Evolutionary conservation across 2,113 vertebrate genomes (phyloP), one percentile per base, ranked within the genome.

Genomic region (Oostethus manadensis): DNA sequence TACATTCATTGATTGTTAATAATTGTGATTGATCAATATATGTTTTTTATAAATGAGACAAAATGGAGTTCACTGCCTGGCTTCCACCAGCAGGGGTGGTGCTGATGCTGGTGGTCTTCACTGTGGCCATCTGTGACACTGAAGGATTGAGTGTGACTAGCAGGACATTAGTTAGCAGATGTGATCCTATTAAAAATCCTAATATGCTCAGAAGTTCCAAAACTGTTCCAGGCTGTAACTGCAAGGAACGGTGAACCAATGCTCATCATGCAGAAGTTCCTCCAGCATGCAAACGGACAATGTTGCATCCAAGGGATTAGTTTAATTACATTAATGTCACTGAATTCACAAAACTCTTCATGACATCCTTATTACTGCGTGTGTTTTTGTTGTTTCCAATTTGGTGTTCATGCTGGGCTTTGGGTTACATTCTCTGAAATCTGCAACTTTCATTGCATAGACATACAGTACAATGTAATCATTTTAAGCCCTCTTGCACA

Each of bases 261-360:
- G 61, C 67, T 74, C 56, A 70, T 67, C 68, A 69, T 70, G 51
- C 38, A 71, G 53, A 86, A 68, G 68, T 77, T 69, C 58, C 67
- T 73, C 53, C 75, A 44, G 77, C 69, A 85, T 62, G 71, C 60
- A 72, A 48, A 74, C 23, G 29, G 61, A 65, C 76, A 64, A 71
- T 61, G 63, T 51, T 62, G 60, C 76, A 77, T 85, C 54, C 45
- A 44, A 40, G 66, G 60, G 63, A 76, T 85, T 69, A 45, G 62
- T 83, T 78, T 80, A 87, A 87, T 88, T 80, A 70, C 63, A 75
- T 70, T 62, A 81, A 78, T 79, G 70, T 68, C 38, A 55, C 68
- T 70, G 76, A 85, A 78, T 85, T 75, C 56, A 64, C 13, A 53
- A 59, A 71, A 81, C 70, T 74, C 61, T 55, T 45, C 71, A 63